Evolutionary conservation across 1,140 invertebrate species (phyloP).

Genomic region (Caenorhabditis brenneri): DNA sequence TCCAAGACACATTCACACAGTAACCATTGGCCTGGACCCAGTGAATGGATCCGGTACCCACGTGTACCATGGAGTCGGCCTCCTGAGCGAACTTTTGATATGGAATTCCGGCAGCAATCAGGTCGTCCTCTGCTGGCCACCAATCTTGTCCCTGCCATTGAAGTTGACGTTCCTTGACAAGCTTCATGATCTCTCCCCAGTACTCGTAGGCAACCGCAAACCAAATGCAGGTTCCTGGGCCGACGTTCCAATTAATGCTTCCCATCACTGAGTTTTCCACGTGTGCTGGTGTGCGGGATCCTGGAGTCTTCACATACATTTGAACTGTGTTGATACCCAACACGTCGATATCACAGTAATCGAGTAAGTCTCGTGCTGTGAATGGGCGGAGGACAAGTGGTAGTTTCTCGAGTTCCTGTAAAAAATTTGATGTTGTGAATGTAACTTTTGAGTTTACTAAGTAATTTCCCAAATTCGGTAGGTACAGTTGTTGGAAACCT

Average conservation of each 20-base stretch:
- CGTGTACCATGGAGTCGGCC: neutral
- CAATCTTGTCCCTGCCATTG: neutral
- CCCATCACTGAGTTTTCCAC: neutral
- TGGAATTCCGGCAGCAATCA: neutral
- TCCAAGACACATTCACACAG: neutral
- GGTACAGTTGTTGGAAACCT: too few relatives aligned
- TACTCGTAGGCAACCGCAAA: neutral
- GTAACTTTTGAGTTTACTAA: too few relatives aligned
- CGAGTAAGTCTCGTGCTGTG: neutral
- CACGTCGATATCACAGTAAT: neutral
- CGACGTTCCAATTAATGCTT: conserved; percentile 6
- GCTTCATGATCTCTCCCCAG: neutral
- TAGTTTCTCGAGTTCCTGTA: neutral
- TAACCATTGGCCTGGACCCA: neutral
- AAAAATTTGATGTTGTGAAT: neutral
- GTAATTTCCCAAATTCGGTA: too few relatives aligned
- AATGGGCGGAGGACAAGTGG: neutral
- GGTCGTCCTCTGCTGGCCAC: neutral
- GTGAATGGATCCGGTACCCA: neutral
- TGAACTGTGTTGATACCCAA: neutral
- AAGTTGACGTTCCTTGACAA: neutral
- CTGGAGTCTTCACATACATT: neutral
- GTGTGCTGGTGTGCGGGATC: neutral
- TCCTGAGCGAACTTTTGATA: neutral
- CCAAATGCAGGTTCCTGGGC: neutral